phyloP scores from a whole-genome alignment of 2,113 vertebrate genomes.

The Meles meles region DNA sequence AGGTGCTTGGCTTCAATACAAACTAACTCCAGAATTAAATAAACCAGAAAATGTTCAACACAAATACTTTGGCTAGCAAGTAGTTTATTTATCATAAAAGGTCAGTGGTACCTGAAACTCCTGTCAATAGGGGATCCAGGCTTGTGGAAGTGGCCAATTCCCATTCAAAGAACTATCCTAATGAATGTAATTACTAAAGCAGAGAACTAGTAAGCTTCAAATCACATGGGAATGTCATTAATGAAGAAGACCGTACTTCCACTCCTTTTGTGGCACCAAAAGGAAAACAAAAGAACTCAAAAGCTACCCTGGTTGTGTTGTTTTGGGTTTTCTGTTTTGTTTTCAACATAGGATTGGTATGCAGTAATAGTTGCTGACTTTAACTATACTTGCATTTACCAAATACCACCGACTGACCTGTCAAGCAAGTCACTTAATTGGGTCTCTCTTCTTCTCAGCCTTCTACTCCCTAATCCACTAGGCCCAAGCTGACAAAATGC shows the following conservation, averaged over 20 bases:
- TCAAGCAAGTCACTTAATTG: neutral
- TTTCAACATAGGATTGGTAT: neutral
- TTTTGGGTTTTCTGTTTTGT: neutral
- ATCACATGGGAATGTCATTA: neutral
- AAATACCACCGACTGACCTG: slow-evolving; percentile 26
- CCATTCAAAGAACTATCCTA: neutral
- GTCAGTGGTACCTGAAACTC: neutral
- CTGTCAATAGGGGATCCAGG: neutral
- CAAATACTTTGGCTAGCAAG: neutral
- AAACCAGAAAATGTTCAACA: neutral
- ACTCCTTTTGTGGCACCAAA: neutral
- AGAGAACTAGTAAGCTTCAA: neutral
- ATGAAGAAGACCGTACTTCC: neutral
- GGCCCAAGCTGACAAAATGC: neutral
- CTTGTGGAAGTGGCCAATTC: neutral
- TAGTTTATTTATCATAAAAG: neutral
- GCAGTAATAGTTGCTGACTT: neutral
- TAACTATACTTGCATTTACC: neutral
- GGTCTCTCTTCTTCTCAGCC: neutral
- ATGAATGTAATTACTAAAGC: neutral
- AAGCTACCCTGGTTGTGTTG: neutral
- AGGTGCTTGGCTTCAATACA: neutral
- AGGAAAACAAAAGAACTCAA: slow-evolving; percentile 4
- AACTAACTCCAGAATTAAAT: slow-evolving; percentile 20
- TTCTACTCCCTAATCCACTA: slow-evolving; percentile 10